A percentile compares a stretch with the other conserved stretches of the same genome.
These are phyloP conservation scores for Thunnus thynnus DNA, from an alignment of 2,113 vertebrate species.

Conservation along the genomic window DNA sequence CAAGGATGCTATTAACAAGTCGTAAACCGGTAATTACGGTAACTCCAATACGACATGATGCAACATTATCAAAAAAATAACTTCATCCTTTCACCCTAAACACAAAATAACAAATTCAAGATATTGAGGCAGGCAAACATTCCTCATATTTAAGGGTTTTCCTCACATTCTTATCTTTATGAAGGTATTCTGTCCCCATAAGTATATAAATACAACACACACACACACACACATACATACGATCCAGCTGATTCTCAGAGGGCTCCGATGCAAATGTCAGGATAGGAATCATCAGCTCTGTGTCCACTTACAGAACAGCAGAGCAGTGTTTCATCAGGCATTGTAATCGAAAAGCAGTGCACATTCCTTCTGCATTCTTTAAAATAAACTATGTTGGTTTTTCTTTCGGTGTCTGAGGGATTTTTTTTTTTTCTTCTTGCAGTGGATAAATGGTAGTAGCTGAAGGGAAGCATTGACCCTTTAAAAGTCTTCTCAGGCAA, in stretches of 20 bases:
- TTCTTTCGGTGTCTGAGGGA: not conserved
- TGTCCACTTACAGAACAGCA: conserved; percentile 26
- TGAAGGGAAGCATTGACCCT: conserved; percentile 47
- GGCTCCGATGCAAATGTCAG: conserved; percentile 54
- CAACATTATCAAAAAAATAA: not conserved
- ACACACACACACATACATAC: conserved; percentile 31
- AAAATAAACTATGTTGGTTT: conserved; percentile 17
- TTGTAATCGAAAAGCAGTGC: conserved; percentile 62
- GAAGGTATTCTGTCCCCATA: conserved; percentile 55
- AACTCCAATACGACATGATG: no score
- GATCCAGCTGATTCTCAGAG: conserved; percentile 32
- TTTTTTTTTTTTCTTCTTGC: conserved; percentile 30
- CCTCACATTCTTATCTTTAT: not conserved
- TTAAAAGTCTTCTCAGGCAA: conserved; percentile 71
- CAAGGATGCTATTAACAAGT: no score
- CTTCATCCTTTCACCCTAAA: not conserved
- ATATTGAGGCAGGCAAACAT: no score
- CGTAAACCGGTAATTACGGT: no score
- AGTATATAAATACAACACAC: conserved; percentile 62
- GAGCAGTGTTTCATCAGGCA: conserved; percentile 65
- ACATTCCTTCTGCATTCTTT: conserved; percentile 77
- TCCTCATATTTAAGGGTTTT: not conserved
- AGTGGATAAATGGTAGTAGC: conserved; percentile 42
- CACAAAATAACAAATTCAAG: no score
- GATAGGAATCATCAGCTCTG: conserved; percentile 38